Conservation (phyloP, 2,113 vertebrate species). For the Marmota flaviventris region DNA sequence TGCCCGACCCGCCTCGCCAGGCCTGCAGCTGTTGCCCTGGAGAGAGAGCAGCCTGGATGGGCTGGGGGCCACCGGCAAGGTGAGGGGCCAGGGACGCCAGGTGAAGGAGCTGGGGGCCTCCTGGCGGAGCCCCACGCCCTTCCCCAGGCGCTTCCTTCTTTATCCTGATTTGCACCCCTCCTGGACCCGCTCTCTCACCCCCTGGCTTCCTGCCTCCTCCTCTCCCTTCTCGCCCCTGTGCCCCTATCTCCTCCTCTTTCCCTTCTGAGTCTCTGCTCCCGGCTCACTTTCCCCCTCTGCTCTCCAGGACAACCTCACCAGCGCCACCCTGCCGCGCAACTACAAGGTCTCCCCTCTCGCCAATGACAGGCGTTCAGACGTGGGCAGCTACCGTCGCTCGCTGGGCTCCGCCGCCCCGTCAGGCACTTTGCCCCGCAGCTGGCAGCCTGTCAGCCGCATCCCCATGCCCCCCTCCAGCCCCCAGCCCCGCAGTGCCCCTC, state of each 20-base stretch:
- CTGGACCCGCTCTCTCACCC: background rate
- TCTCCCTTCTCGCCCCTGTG: background rate
- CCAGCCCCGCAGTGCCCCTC: conserved; percentile 73
- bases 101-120: no score
- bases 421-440: conserved; percentile 81
- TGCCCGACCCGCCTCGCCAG: conserved; percentile 66
- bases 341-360: conserved; percentile 87
- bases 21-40: conserved; percentile 90
- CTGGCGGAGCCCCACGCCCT: no score
- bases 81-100: conserved; percentile 64
- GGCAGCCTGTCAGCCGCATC: conserved; percentile 91
- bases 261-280: background rate
- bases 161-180: background rate
- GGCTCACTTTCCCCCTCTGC: background rate
- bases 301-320: conserved; percentile 77
- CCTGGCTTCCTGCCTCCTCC: background rate
- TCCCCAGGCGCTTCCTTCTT: background rate
- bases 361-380: conserved; percentile 79
- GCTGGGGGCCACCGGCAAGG: conserved; percentile 86
- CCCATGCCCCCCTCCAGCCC: conserved; percentile 89
- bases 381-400: conserved; percentile 76
- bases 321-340: conserved; percentile 90
- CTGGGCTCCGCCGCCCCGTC: conserved; percentile 64
- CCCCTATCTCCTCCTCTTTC: background rate
- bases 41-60: conserved; percentile 93